A percentile compares a stretch with the other conserved stretches of the same genome.
phyloP scores from a whole-genome alignment of 2,113 vertebrate species.

The Proteles cristata region DNA sequence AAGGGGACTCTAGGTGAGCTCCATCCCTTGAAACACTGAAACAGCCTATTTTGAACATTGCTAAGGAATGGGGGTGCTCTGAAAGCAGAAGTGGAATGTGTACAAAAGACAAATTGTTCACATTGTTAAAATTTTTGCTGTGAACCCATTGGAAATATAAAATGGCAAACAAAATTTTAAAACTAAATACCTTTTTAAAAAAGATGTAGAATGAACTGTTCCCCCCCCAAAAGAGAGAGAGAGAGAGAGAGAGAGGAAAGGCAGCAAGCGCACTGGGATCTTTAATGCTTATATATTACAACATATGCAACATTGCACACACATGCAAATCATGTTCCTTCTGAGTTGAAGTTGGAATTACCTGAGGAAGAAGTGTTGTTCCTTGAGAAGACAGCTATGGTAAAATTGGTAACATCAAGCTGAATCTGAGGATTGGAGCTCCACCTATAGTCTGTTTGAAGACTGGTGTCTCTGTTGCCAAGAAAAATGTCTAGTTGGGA shows the following conservation, averaged over 20 bases:
- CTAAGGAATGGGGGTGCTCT: neutral
- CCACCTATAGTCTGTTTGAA: slow-evolving; percentile 44
- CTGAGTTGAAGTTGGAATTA: neutral
- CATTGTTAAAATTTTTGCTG: neutral
- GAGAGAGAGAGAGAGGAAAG: neutral
- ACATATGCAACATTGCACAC: neutral
- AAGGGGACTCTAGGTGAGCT: neutral
- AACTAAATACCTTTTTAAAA: neutral
- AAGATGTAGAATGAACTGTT: neutral
- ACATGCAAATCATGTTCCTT: neutral
- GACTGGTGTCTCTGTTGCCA: neutral
- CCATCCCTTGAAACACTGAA: neutral
- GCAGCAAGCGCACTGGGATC: neutral
- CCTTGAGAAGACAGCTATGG: neutral
- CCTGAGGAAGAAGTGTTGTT: neutral
- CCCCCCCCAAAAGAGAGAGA: too few relatives aligned
- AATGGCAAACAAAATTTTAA: neutral
- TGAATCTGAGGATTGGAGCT: slow-evolving; percentile 37
- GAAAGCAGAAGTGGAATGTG: neutral
- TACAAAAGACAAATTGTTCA: neutral
- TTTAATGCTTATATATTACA: neutral
- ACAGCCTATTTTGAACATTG: neutral
- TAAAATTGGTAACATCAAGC: neutral
- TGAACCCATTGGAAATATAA: neutral
- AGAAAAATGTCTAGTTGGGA: neutral